phyloP scores from a whole-genome alignment of 2,797 vertebrate species.

The Lepilemur ruficaudatus region DNA sequence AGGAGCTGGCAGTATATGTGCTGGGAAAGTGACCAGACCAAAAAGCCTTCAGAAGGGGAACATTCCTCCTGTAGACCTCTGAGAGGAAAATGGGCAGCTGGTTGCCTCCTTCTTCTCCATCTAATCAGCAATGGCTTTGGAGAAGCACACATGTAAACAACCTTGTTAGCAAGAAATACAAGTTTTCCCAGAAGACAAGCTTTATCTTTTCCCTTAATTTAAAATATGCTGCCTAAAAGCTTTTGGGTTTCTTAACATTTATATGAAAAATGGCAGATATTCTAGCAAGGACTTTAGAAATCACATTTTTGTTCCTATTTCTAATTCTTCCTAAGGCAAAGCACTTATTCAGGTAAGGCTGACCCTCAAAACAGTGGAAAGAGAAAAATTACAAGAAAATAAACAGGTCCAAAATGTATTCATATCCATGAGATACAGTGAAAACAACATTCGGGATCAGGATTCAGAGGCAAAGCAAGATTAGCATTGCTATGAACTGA shows the following conservation, averaged over 20 bases:
- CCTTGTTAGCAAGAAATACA: not conserved
- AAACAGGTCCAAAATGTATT: constrained; percentile 12
- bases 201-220: constrained; percentile 17
- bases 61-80: not conserved
- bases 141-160: constrained; percentile 1
- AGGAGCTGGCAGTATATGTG: not conserved
- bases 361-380: not conserved
- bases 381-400: constrained; percentile 40
- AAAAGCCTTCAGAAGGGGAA: not conserved
- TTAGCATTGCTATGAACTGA: not conserved
- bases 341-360: not conserved
- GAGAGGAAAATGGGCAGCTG: not conserved
- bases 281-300: not conserved
- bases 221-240: constrained; percentile 14
- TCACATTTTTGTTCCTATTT: not conserved
- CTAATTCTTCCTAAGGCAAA: constrained; percentile 19
- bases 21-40: not conserved
- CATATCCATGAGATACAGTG: not conserved
- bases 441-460: not conserved
- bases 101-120: not conserved
- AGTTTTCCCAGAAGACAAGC: not conserved
- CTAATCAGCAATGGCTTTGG: not conserved
- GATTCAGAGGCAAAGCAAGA: constrained; percentile 5
- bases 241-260: constrained; percentile 13
- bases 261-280: not conserved